Evolutionary conservation across 23 tunicate genomes (phyloP).

Genomic region (Phallusia fumigata): DNA sequence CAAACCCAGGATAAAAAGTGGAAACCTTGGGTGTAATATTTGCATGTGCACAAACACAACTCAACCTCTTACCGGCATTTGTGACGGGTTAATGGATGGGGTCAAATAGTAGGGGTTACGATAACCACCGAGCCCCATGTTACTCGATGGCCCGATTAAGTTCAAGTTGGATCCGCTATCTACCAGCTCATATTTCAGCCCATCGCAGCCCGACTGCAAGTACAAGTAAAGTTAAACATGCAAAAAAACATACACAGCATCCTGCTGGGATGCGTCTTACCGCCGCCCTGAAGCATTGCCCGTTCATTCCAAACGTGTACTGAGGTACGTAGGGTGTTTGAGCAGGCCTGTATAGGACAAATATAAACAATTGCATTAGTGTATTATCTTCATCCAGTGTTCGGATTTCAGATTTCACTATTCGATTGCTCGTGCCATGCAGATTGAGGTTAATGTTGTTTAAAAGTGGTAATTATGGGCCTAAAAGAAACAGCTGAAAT

Average conservation of each 20-base stretch:
- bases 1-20: no score
- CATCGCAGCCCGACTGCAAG: constrained; percentile 17
- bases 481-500: no score
- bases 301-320: constrained; percentile 57
- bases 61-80: background rate
- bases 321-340: constrained; percentile 37
- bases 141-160: constrained; percentile 18
- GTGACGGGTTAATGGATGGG: background rate
- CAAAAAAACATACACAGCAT: background rate
- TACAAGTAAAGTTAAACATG: background rate
- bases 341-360: background rate
- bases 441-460: no score
- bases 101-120: background rate
- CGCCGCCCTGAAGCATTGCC: constrained; percentile 39
- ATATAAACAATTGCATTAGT: no score
- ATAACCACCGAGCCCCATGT: background rate
- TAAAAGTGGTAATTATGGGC: no score
- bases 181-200: constrained; percentile 44
- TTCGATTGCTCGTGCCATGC: no score
- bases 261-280: background rate
- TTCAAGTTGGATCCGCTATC: constrained; percentile 33
- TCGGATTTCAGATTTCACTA: no score
- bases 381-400: no score
- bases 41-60: no score
- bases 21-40: no score